phyloP scores from a whole-genome alignment of 2,113 vertebrate genomes.

The Chaetodon auriga region DNA sequence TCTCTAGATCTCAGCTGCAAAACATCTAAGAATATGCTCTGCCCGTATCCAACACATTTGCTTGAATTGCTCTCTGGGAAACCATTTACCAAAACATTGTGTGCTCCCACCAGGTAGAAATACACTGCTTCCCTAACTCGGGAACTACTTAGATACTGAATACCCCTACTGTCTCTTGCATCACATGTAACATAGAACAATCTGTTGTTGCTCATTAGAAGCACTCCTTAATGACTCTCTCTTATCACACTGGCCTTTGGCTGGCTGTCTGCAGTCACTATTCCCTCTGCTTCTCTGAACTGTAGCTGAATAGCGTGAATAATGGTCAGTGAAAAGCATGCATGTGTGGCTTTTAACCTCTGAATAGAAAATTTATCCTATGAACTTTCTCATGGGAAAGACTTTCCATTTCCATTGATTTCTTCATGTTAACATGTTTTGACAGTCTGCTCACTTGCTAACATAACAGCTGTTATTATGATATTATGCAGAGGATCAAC shows the following conservation, averaged over 20 bases:
- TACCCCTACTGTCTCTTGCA: background rate
- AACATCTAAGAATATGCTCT: slow-evolving; percentile 25
- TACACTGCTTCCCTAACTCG: background rate
- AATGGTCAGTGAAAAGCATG: background rate
- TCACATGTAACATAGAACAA: background rate
- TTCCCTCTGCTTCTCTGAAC: background rate
- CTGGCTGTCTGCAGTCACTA: background rate
- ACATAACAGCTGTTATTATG: background rate
- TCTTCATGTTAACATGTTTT: background rate
- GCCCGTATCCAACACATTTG: background rate
- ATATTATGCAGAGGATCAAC: background rate
- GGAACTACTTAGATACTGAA: background rate
- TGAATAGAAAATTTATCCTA: background rate
- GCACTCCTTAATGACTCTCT: background rate
- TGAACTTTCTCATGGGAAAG: background rate
- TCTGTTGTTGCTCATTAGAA: background rate
- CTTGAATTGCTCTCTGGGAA: background rate
- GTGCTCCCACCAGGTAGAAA: background rate
- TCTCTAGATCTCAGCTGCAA: background rate
- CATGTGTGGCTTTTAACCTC: background rate
- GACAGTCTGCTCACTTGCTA: background rate
- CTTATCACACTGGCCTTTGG: background rate
- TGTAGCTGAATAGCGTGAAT: background rate
- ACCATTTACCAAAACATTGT: background rate
- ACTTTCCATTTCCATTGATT: background rate